These are phyloP conservation scores for Diglossa brunneiventris DNA, from an alignment of 2,113 vertebrate species.

Conservation along the genomic window DNA sequence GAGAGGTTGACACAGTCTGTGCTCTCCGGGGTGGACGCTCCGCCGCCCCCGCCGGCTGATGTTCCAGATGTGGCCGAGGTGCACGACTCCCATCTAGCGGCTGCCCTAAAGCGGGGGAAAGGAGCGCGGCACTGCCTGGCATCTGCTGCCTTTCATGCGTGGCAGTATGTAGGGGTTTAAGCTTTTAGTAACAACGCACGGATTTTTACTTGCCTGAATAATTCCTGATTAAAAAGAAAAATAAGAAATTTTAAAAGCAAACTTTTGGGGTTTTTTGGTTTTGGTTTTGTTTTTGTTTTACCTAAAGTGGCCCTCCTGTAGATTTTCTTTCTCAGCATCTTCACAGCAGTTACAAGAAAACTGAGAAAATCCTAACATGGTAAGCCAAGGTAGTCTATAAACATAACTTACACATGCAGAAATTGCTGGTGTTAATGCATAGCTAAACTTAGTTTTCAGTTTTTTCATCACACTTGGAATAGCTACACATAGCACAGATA, in stretches of 20 bases:
- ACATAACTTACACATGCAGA: neutral
- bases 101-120: rapidly evolving
- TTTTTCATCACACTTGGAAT: neutral
- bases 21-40: neutral
- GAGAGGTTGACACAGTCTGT: neutral
- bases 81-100: slow-evolving; percentile 46
- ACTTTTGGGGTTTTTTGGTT: neutral
- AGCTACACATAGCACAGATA: neutral
- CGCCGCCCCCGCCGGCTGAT: neutral
- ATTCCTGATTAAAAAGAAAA: neutral
- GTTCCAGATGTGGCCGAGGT: slow-evolving; percentile 42
- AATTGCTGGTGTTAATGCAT: neutral
- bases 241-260: neutral
- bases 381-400: neutral
- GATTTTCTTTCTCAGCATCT: neutral
- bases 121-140: neutral
- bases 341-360: neutral
- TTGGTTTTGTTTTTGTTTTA: neutral
- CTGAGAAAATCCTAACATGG: neutral
- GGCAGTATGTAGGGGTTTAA: rapidly evolving
- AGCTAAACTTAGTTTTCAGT: neutral
- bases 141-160: rapidly evolving
- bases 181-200: neutral
- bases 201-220: neutral
- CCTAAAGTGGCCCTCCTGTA: neutral